These are phyloP conservation scores for Cryptosula pallasiana DNA, from an alignment of 2,888 invertebrate genomes.

Conservation along the genomic window DNA sequence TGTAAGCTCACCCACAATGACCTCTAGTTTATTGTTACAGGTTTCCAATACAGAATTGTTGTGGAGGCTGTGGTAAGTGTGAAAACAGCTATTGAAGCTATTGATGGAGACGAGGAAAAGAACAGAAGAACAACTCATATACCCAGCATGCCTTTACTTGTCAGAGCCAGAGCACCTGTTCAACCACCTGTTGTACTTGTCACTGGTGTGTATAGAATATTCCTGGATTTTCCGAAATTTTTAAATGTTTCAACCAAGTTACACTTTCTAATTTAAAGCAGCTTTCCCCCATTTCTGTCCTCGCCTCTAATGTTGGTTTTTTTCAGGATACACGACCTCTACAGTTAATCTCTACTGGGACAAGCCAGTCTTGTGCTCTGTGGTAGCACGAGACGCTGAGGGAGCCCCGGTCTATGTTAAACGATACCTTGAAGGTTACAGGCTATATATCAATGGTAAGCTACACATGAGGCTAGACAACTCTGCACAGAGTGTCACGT, in stretches of 20 bases:
- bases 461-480: constrained; percentile 48
- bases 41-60: constrained; percentile 48
- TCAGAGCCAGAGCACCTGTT: constrained; percentile 48
- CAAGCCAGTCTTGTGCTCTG: constrained; percentile 46
- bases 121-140: constrained; percentile 49
- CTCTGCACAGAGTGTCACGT: constrained; percentile 47
- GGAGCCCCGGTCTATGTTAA: constrained; percentile 43
- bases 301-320: no score
- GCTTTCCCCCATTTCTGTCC: no score
- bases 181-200: constrained; percentile 37
- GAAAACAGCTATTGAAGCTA: constrained; percentile 45
- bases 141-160: constrained; percentile 43
- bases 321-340: constrained; percentile 45
- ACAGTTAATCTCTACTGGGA: constrained; percentile 52
- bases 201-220: no score
- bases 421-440: constrained; percentile 49
- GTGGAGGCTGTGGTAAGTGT: constrained; percentile 52
- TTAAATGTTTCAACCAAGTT: no score
- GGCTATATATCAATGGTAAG: constrained; percentile 49
- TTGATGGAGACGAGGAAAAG: constrained; percentile 38
- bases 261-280: no score
- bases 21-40: no score
- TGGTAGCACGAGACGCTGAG: constrained; percentile 43
- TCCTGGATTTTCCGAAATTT: no score
- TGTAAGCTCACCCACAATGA: no score